Evolutionary conservation across 2,888 invertebrate species (phyloP).

Genomic region (Mellilla xanthometata): DNA sequence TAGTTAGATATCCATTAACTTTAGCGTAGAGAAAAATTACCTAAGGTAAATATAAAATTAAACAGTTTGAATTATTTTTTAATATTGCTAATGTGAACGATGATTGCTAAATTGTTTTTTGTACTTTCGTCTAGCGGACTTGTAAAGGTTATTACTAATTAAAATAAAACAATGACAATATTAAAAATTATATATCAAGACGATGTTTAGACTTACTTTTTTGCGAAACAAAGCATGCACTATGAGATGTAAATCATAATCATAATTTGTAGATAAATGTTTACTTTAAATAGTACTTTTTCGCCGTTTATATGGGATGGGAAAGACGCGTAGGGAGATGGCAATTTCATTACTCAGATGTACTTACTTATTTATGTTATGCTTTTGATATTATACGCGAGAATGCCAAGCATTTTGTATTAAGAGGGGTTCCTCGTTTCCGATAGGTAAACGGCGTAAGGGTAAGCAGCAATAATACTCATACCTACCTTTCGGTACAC

Average conservation of each 20-base stretch:
- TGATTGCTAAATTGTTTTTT: constrained; percentile 55
- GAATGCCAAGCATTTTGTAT: constrained; percentile 30
- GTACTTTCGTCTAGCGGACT: constrained; percentile 61
- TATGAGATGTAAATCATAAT: constrained; percentile 59
- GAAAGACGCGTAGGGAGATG: constrained; percentile 22
- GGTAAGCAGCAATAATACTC: constrained; percentile 31
- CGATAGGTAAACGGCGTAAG: constrained; percentile 27
- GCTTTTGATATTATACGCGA: constrained; percentile 23
- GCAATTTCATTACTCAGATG: constrained; percentile 34
- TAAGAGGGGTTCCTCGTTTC: constrained; percentile 13
- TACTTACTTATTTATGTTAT: constrained; percentile 34
- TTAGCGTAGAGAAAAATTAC: constrained; percentile 46
- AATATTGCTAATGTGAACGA: constrained; percentile 44
- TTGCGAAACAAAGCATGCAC: constrained; percentile 71
- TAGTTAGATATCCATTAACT: constrained; percentile 27
- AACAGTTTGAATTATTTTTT: constrained; percentile 38
- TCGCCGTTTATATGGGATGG: constrained; percentile 53
- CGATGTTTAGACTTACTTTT: constrained; percentile 69
- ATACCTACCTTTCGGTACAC: constrained; percentile 46
- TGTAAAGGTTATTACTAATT: constrained; percentile 73
- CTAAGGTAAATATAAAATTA: constrained; percentile 40
- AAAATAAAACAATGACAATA: constrained; percentile 80
- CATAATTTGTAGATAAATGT: constrained; percentile 51
- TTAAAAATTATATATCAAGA: constrained; percentile 75
- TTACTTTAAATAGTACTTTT: constrained; percentile 43